Conservation (phyloP, 2,888 invertebrate genomes). For the Agriopis aurantiaria region DNA sequence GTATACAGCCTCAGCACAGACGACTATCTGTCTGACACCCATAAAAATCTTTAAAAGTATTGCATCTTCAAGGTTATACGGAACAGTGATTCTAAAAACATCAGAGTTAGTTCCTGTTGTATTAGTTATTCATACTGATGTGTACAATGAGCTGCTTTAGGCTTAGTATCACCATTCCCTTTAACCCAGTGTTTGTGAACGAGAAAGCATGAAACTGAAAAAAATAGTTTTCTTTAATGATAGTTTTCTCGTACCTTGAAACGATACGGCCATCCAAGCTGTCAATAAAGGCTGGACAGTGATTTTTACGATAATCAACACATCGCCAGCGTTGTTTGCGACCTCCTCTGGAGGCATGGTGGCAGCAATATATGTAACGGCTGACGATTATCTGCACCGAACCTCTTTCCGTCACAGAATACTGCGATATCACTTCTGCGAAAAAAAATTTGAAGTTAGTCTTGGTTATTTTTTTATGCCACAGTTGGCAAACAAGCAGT, state of each 20-base stretch:
- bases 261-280: constrained; percentile 58
- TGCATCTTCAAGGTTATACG: too few species aligned
- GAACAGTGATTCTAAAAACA: too few species aligned
- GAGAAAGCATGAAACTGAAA: too few species aligned
- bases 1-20: too few species aligned
- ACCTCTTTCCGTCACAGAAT: constrained; percentile 66
- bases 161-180: too few species aligned
- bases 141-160: too few species aligned
- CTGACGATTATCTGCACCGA: constrained; percentile 68
- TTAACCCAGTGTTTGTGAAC: too few species aligned
- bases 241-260: constrained; percentile 55
- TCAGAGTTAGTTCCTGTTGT: too few species aligned
- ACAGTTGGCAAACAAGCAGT: too few species aligned
- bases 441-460: constrained; percentile 12
- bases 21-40: too few species aligned
- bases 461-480: background rate
- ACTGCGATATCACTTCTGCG: constrained; percentile 57
- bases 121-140: too few species aligned
- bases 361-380: constrained; percentile 66
- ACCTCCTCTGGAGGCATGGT: constrained; percentile 59
- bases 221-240: background rate
- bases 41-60: too few species aligned
- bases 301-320: constrained; percentile 63
- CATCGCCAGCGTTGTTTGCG: constrained; percentile 71
- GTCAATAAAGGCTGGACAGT: constrained; percentile 67